These are phyloP conservation scores for Phrynosoma blainvillii DNA, from an alignment of 2,113 vertebrate genomes.

Conservation along the genomic window DNA sequence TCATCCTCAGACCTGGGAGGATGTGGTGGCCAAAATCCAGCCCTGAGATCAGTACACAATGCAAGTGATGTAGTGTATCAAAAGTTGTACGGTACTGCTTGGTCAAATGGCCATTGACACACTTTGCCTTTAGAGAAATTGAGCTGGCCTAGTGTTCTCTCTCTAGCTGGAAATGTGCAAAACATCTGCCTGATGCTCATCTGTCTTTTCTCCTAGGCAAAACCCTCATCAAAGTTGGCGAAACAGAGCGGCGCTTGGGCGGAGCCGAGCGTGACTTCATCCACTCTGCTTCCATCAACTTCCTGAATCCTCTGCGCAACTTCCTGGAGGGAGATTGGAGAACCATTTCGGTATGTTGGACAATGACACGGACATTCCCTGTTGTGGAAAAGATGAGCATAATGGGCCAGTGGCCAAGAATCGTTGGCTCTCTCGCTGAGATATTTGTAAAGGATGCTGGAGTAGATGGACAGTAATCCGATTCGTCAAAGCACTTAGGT, in stretches of 20 bases:
- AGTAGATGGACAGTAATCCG: neutral
- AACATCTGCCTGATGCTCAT: too few species aligned
- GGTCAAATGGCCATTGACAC: neutral
- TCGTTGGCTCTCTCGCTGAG: too few species aligned
- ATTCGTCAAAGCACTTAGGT: neutral
- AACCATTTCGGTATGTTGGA: constrained; percentile 88
- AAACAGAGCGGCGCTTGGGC: constrained; percentile 89
- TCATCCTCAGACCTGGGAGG: too few species aligned
- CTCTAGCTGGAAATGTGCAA: too few species aligned
- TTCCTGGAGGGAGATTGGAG: constrained; percentile 98
- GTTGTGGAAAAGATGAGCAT: too few species aligned
- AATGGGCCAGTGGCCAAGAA: too few species aligned
- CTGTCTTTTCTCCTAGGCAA: constrained; percentile 75
- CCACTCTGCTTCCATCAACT: constrained; percentile 85
- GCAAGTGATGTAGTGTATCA: too few species aligned
- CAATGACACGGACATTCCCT: neutral
- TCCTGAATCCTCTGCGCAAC: constrained; percentile 94
- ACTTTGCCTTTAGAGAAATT: neutral
- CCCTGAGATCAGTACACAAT: too few species aligned
- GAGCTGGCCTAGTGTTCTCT: neutral
- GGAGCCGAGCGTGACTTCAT: constrained; percentile 91
- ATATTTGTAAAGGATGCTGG: too few species aligned
- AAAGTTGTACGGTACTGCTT: too few species aligned
- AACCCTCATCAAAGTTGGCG: constrained; percentile 91
- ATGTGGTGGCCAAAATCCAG: too few species aligned